Percentiles rank a stretch among this genome's conserved stretches.
phyloP scores from a whole-genome alignment of 2,888 invertebrate genomes.

The Dilophus febrilis region DNA sequence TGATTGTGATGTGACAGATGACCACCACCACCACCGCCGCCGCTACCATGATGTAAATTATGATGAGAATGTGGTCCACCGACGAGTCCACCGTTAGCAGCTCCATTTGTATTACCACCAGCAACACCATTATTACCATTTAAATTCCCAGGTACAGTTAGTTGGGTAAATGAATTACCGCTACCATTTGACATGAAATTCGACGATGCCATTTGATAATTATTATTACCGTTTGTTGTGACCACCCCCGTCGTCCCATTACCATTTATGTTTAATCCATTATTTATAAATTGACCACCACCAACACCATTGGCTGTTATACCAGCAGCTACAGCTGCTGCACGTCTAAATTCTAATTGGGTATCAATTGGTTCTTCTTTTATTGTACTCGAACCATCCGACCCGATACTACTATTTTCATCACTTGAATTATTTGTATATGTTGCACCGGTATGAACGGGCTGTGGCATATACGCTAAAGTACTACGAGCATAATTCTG shows the following conservation, averaged over 20 bases:
- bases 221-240: slow-evolving; percentile 7
- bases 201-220: slow-evolving; percentile 21
- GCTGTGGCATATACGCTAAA: slow-evolving; percentile 82
- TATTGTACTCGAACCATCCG: slow-evolving; percentile 55
- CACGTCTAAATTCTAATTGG: slow-evolving; percentile 52
- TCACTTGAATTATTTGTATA: slow-evolving; percentile 36
- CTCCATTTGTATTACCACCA: slow-evolving; percentile 23
- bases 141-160: slow-evolving; percentile 33
- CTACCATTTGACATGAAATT: slow-evolving; percentile 25
- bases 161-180: slow-evolving; percentile 36
- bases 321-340: slow-evolving; percentile 36
- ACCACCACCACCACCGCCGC: too few relatives aligned
- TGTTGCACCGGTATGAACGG: slow-evolving; percentile 49
- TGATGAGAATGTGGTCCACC: too few relatives aligned
- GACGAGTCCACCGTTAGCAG: too few relatives aligned
- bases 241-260: too few relatives aligned
- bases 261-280: too few relatives aligned
- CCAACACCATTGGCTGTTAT: slow-evolving; percentile 22
- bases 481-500: slow-evolving; percentile 44
- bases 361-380: slow-evolving; percentile 79
- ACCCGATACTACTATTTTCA: slow-evolving; percentile 40
- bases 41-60: too few relatives aligned
- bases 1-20: slow-evolving; percentile 21
- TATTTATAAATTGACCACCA: slow-evolving; percentile 22
- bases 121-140: too few relatives aligned